phyloP scores from a whole-genome alignment of 2,888 invertebrate species.

The Cremastinae sp. region DNA sequence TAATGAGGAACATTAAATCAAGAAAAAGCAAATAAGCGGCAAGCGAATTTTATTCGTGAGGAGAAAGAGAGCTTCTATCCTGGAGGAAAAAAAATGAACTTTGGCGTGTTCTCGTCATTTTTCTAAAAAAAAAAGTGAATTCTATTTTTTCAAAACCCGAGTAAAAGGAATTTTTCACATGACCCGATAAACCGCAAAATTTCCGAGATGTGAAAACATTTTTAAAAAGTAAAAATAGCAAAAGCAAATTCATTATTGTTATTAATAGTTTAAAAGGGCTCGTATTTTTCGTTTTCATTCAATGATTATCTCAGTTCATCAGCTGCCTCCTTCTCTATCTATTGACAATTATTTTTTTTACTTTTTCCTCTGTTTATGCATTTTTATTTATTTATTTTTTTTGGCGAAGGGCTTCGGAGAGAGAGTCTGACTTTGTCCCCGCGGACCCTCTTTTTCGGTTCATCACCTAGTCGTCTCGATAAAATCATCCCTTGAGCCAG shows the following conservation, averaged over 20 bases:
- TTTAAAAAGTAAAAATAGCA: background rate
- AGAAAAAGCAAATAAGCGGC: background rate
- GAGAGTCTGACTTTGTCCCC: constrained; percentile 33
- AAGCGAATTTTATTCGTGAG: background rate
- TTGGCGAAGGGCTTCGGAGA: constrained; percentile 32
- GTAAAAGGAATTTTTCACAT: background rate
- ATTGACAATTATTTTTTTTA: constrained; percentile 28
- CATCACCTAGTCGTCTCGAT: constrained; percentile 52
- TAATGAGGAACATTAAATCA: background rate
- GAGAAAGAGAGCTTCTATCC: background rate
- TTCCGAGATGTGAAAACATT: too few species aligned
- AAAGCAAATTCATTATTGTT: constrained; percentile 28
- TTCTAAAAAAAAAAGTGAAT: too few species aligned
- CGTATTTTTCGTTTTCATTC: background rate
- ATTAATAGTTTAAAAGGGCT: constrained; percentile 11
- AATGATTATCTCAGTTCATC: constrained; percentile 29
- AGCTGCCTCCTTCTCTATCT: constrained; percentile 19
- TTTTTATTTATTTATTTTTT: constrained; percentile 1
- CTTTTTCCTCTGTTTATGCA: too few species aligned
- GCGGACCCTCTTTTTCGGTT: constrained; percentile 26
- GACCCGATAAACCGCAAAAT: too few species aligned
- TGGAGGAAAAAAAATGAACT: background rate
- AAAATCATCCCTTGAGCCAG: constrained; percentile 29
- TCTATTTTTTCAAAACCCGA: background rate
- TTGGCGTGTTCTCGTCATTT: too few species aligned